Evolutionary conservation across 2,888 invertebrate species (phyloP).

Genomic region (Pelosia muscerda): DNA sequence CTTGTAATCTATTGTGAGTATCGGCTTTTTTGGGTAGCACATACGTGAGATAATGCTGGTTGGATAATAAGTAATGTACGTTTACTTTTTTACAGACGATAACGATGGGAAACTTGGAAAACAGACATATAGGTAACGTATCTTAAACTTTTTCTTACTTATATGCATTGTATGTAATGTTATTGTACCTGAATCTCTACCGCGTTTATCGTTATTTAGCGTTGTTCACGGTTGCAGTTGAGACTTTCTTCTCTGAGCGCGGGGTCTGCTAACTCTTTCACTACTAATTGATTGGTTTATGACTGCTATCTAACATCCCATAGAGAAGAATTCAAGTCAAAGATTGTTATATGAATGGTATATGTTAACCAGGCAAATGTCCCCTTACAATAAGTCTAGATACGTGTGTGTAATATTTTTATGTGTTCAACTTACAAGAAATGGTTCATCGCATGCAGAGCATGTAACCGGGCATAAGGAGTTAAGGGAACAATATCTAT

Average conservation of each 20-base stretch:
- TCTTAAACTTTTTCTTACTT: not conserved
- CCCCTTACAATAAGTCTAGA: too few relatives aligned
- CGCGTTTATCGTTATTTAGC: not conserved
- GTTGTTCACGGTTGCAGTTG: not conserved
- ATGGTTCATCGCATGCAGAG: too few relatives aligned
- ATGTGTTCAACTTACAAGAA: too few relatives aligned
- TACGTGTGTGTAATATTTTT: too few relatives aligned
- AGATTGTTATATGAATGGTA: too few relatives aligned
- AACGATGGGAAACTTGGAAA: slow-evolving; percentile 26
- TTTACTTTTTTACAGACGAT: slow-evolving; percentile 47
- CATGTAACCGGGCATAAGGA: too few relatives aligned
- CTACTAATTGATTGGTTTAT: not conserved
- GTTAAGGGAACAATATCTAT: too few relatives aligned
- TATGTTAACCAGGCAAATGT: too few relatives aligned
- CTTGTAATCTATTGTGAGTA: not conserved
- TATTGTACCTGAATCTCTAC: not conserved
- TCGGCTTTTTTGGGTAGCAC: not conserved
- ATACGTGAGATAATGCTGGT: not conserved
- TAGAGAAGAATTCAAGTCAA: too few relatives aligned
- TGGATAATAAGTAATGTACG: not conserved
- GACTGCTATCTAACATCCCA: not conserved
- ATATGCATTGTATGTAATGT: not conserved
- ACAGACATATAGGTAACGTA: slow-evolving; percentile 33
- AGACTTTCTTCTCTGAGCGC: not conserved
- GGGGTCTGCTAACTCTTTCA: not conserved